Percentiles rank a stretch among this genome's conserved stretches.
Evolutionary conservation across 2,888 invertebrate genomes (phyloP).

Genomic region (Trachelus troglodyta): DNA sequence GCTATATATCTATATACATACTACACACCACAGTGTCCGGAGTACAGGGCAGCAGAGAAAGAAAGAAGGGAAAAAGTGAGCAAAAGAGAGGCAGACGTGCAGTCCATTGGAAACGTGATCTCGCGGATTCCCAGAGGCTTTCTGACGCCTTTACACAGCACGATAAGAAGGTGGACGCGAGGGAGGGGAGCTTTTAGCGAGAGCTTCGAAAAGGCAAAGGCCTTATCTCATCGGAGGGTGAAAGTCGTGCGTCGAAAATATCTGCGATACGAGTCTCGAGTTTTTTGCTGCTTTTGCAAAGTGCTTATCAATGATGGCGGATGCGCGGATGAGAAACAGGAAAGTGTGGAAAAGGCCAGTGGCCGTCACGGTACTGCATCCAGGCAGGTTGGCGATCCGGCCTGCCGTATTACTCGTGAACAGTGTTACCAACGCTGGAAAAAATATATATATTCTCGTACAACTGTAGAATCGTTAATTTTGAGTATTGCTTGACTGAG

Average conservation of each 20-base stretch:
- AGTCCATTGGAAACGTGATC: background rate
- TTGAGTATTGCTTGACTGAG: background rate
- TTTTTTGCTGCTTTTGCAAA: no score
- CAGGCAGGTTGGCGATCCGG: constrained; percentile 21
- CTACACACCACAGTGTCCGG: background rate
- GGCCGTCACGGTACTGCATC: constrained; percentile 49
- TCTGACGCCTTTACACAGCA: background rate
- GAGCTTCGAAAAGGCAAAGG: background rate
- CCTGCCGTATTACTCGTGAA: constrained; percentile 20
- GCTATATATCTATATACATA: background rate
- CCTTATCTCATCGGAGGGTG: background rate
- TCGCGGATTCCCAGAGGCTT: background rate
- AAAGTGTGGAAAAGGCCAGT: constrained; percentile 43
- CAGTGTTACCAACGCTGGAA: background rate
- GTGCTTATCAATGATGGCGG: background rate
- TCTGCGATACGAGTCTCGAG: background rate
- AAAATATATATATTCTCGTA: background rate
- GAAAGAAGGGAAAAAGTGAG: constrained; percentile 5
- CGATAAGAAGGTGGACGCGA: background rate
- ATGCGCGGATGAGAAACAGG: constrained; percentile 27
- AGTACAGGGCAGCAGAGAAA: constrained; percentile 20
- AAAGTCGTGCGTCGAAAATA: background rate
- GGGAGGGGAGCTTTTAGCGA: background rate
- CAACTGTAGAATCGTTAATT: background rate
- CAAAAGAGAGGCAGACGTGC: constrained; percentile 5